Percentiles rank a stretch among this genome's conserved stretches.
These are phyloP conservation scores for Epizoanthus rinbou DNA, from an alignment of 92 coral and sea anemone species.

Conservation along the genomic window DNA sequence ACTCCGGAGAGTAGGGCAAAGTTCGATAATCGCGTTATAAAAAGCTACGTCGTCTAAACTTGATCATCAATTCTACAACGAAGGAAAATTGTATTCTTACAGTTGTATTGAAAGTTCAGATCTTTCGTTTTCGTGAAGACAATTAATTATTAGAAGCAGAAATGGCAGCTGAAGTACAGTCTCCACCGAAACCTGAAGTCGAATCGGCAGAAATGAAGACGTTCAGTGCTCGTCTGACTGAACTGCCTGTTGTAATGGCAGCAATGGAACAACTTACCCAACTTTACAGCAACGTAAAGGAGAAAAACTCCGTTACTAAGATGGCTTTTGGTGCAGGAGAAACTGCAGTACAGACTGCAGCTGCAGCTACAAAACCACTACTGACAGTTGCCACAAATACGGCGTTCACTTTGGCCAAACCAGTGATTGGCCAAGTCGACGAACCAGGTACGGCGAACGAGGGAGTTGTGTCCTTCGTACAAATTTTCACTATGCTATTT, in stretches of 20 bases:
- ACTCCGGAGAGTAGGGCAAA: not conserved
- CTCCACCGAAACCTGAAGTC: constrained; percentile 44
- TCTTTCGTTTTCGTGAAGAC: not conserved
- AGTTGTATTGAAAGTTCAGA: not conserved
- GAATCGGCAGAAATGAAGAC: constrained; percentile 63
- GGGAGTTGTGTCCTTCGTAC: not conserved
- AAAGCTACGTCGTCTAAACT: not conserved
- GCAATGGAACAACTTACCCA: constrained; percentile 84
- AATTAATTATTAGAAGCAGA: not conserved
- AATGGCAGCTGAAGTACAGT: constrained; percentile 74
- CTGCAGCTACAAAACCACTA: constrained; percentile 81
- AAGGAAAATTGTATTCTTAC: no score
- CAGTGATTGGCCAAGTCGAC: constrained; percentile 83
- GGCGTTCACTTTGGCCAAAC: constrained; percentile 83
- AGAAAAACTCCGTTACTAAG: constrained; percentile 79
- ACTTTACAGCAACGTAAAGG: constrained; percentile 83
- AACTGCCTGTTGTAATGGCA: constrained; percentile 90
- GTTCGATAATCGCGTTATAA: constrained; percentile 22
- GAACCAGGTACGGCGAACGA: constrained; percentile 76
- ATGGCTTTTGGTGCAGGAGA: constrained; percentile 97
- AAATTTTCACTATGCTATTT: not conserved
- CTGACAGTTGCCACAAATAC: constrained; percentile 72
- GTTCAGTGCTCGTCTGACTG: constrained; percentile 74
- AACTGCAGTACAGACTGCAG: constrained; percentile 79
- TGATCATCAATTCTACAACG: not conserved